These are phyloP conservation scores for Paralvinella palmiformis DNA, from an alignment of 1,140 invertebrate species.

Conservation along the genomic window DNA sequence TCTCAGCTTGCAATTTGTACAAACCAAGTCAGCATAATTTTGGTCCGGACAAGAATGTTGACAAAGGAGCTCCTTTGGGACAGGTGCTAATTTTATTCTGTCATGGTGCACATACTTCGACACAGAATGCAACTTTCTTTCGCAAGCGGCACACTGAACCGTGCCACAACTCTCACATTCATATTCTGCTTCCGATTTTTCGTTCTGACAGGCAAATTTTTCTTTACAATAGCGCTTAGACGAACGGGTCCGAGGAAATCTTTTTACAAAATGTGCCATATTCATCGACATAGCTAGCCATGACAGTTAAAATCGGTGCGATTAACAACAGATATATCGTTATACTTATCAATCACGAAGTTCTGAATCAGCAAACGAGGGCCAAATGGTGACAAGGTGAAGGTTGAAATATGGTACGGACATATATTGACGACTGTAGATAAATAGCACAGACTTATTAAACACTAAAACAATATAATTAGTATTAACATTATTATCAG, in stretches of 20 bases:
- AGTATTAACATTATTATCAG: too few relatives aligned
- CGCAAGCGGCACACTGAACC: conserved; percentile 46
- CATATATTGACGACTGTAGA: too few relatives aligned
- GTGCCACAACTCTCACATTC: conserved; percentile 45
- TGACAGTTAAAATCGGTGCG: too few relatives aligned
- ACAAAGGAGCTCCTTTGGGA: conserved; percentile 36
- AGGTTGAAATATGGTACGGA: too few relatives aligned
- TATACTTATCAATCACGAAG: too few relatives aligned
- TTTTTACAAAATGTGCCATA: too few relatives aligned
- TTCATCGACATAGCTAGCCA: too few relatives aligned
- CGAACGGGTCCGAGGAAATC: background rate
- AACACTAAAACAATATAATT: too few relatives aligned
- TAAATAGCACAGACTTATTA: too few relatives aligned
- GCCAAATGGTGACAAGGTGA: too few relatives aligned
- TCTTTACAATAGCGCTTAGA: conserved; percentile 33
- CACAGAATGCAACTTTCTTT: conserved; percentile 42
- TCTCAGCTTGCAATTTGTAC: conserved; percentile 41
- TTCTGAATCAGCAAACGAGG: too few relatives aligned
- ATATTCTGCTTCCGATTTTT: conserved; percentile 35
- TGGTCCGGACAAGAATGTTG: conserved; percentile 35
- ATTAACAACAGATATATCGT: too few relatives aligned
- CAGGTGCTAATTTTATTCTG: conserved; percentile 29
- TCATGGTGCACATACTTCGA: conserved; percentile 41
- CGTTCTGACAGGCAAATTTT: conserved; percentile 36
- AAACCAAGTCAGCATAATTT: conserved; percentile 48